Conservation (phyloP, 2,888 invertebrate species). For the Plagodis dolabraria region DNA sequence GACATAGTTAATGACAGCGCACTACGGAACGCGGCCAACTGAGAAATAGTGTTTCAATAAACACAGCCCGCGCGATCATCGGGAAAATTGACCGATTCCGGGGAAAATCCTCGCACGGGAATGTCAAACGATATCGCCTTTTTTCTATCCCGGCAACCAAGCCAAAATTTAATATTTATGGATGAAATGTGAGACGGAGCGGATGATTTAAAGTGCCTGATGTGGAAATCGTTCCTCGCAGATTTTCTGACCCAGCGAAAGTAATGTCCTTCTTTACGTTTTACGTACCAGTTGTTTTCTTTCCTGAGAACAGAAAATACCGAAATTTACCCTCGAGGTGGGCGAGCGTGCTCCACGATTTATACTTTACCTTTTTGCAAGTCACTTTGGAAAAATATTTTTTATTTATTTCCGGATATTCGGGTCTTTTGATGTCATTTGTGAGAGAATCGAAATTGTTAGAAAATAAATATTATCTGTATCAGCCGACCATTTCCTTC, state of each 20-base stretch:
- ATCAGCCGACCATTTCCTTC: conserved; percentile 41
- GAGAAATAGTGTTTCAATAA: conserved; percentile 82
- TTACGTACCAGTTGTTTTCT: conserved; percentile 81
- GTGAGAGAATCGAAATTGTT: conserved; percentile 66
- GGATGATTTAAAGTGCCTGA: conserved; percentile 83
- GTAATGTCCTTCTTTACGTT: conserved; percentile 80
- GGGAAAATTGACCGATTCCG: conserved; percentile 82
- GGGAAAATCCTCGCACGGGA: conserved; percentile 73
- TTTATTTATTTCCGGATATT: conserved; percentile 80
- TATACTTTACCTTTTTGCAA: conserved; percentile 72
- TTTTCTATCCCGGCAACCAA: conserved; percentile 74
- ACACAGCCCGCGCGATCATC: conserved; percentile 75
- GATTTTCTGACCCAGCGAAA: conserved; percentile 83
- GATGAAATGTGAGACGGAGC: conserved; percentile 82
- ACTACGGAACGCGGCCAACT: conserved; percentile 64
- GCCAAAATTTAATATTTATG: conserved; percentile 83
- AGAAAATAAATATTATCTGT: conserved; percentile 61
- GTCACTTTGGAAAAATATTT: conserved; percentile 73
- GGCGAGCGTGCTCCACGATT: conserved; percentile 69
- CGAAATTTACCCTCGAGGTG: conserved; percentile 72
- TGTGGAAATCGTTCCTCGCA: conserved; percentile 81
- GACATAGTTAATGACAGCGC: conserved; percentile 60
- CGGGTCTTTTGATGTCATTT: conserved; percentile 77
- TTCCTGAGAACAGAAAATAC: conserved; percentile 71
- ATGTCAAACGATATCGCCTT: conserved; percentile 78